Conservation (phyloP, 2,888 invertebrate species). For the Volucella zonaria region DNA sequence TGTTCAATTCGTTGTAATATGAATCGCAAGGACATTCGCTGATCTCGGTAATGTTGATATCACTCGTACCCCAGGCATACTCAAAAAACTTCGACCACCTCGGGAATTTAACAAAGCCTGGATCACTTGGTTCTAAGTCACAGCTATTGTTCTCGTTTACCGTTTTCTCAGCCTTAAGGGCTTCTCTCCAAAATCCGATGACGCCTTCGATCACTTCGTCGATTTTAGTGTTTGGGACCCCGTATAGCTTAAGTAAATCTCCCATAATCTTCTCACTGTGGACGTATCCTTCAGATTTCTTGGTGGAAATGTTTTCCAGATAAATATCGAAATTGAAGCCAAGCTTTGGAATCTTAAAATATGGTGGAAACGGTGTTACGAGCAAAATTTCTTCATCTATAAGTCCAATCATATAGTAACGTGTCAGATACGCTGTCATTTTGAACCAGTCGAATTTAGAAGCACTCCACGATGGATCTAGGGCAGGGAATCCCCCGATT, state of each 20-base stretch:
- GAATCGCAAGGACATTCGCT: slow-evolving; percentile 75
- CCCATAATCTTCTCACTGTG: slow-evolving; percentile 78
- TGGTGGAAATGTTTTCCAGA: slow-evolving; percentile 78
- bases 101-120: slow-evolving; percentile 12
- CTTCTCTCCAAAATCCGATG: slow-evolving; percentile 78
- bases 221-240: slow-evolving; percentile 75
- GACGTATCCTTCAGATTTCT: slow-evolving; percentile 77
- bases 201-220: slow-evolving; percentile 75
- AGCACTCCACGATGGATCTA: slow-evolving; percentile 76
- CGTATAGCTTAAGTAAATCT: slow-evolving; percentile 76
- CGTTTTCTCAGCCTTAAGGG: slow-evolving; percentile 70
- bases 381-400: slow-evolving; percentile 76
- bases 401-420: slow-evolving; percentile 76
- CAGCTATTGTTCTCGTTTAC: slow-evolving; percentile 75
- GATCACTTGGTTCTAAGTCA: accelerated
- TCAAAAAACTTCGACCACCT: slow-evolving; percentile 77
- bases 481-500: slow-evolving; percentile 80
- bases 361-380: slow-evolving; percentile 78
- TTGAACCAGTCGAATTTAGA: slow-evolving; percentile 80
- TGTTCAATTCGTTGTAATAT: slow-evolving; percentile 77
- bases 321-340: slow-evolving; percentile 79
- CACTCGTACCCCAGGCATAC: slow-evolving; percentile 78
- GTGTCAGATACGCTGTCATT: slow-evolving; percentile 79
- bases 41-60: slow-evolving; percentile 38
- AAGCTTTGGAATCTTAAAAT: slow-evolving; percentile 78